Base-by-base conservation (phyloP, 2,888 invertebrate genomes). In the Mythimna loreyi region DNA sequence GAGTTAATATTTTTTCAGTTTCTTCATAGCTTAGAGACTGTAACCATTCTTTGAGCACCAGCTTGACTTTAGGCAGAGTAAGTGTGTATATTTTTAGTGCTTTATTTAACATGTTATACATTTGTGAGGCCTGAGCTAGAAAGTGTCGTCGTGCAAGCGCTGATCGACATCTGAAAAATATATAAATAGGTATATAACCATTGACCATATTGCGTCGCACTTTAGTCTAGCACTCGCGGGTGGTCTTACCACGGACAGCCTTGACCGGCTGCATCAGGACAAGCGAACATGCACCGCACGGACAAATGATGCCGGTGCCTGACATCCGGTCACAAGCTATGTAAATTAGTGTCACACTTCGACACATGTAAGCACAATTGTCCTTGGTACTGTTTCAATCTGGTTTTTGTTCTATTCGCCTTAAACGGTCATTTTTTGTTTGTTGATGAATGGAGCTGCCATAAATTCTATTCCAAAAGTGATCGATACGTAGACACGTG, bases 241-340 rank as follows among this genome's bases (percentile, higher is more conserved):
- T 87, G 87, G 87, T 88, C 86, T 55, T 57, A 55, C 70, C 83
- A 86, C 86, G 86, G 87, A 85, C 83, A 83, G 67, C 72, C 68
- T 81, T 82, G 81, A 79, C 72, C 76, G 78, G 68, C 85, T 85
- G 82, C 85, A 77, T 78, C 79, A 75, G 82, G 68, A 74, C 72
- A 75, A 80, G 81, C 84, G 72, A 80, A 82, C 88, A 88, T 91
- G 90, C 91, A 86, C 64, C 77, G 91, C 92, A 91, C 90, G 91
- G 87, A 87, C 89, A 86, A 88, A 87, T 86, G 87, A 87, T 90
- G 90, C 87, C 91, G 91, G 88, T 90, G 89, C 86, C 87, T 86
- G 84, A 85, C 90, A 92, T 94, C 94, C 94, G 94, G 93, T 88
- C 92, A 85, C 88, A 89, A 88, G 86, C 88, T 91, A 94, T 95